Conservation (phyloP, 2,888 invertebrate genomes). For the Belgica antarctica region DNA sequence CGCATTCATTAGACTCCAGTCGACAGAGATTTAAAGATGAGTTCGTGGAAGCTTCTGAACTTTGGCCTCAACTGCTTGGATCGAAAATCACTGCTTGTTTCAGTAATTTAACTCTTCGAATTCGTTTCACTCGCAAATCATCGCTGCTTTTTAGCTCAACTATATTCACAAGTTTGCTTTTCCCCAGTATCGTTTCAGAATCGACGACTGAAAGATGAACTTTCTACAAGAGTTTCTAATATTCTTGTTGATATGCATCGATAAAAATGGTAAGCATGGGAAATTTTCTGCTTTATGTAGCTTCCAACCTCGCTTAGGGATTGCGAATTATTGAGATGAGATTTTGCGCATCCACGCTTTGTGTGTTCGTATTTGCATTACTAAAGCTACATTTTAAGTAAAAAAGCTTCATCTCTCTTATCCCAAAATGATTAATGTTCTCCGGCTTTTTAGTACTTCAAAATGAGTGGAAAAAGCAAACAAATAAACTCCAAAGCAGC, state of each 20-base stretch:
- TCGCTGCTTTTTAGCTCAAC: no score
- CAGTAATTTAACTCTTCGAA: no score
- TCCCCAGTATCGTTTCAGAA: slow-evolving; percentile 3
- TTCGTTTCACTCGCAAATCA: no score
- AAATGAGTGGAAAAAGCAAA: no score
- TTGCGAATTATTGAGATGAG: slow-evolving; percentile 7
- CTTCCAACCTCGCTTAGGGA: slow-evolving; percentile 7
- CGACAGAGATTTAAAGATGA: no score
- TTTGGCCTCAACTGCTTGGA: no score
- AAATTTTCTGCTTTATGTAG: slow-evolving; percentile 19
- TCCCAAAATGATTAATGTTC: background rate
- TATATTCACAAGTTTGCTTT: no score
- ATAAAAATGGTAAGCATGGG: slow-evolving; percentile 35
- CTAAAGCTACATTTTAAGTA: background rate
- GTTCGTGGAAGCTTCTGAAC: no score
- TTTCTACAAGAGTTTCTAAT: slow-evolving; percentile 35
- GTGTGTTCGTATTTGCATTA: slow-evolving; percentile 26
- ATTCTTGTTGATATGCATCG: slow-evolving; percentile 35
- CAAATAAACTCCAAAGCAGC: slow-evolving; percentile 4
- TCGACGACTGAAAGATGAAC: slow-evolving; percentile 30
- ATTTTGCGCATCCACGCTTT: background rate
- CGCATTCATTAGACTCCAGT: no score
- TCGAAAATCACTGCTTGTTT: no score
- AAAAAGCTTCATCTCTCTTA: background rate
- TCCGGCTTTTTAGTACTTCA: slow-evolving; percentile 3